Base-by-base conservation (phyloP, 2,888 invertebrate species). In the Camponotus fellah region DNA sequence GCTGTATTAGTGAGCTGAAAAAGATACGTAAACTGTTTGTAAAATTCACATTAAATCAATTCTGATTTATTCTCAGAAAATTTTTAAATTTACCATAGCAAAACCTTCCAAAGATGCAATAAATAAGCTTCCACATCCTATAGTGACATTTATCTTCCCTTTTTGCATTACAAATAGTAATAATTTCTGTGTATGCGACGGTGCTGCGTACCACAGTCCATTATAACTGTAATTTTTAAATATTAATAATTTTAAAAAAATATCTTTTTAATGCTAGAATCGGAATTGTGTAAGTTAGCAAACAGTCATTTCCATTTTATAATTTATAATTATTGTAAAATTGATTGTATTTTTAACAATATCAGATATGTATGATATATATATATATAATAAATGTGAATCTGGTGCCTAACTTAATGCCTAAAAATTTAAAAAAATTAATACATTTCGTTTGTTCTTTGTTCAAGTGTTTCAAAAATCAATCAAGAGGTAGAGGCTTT, bases 121-220 rank as follows among this genome's bases (percentile, higher is more conserved):
- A 8, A 43, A 81, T 58, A 84, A 2, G 14, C 34, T 46, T 6
- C 37, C 43, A 14, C 14, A 14, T 8, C 46, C 34, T 53, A 84
- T 3, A 10, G 21, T 53, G 8, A 64, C 3, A 4, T 56, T 12
- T 56, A 17, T 60, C 5, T 2, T 49, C n/a, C 46, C 72, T 53
- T 40, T 72, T 40, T 40, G 66, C 58, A 84, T 49, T 65, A 84
- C 32, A 49, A 81, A 66, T 62, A 81, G 32, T 34, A 84, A 21
- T 2, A 66, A 60, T 58, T 81, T 81, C 17, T 84, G 83, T 3
- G 66, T 71, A 21, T 37, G 46, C 12, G 62, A 43, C n/a, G 83
- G 83, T 26, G 81, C 66, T 68, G 32, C 14, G 32, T 81, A 84
- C 83, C 83, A 84, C 26, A 60, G n/a, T 58, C 60, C 58, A 60